Evolutionary conservation across 2,888 invertebrate genomes (phyloP), one percentile per base, ranked within the genome.

Genomic region (Epiperipatus broadwayi): DNA sequence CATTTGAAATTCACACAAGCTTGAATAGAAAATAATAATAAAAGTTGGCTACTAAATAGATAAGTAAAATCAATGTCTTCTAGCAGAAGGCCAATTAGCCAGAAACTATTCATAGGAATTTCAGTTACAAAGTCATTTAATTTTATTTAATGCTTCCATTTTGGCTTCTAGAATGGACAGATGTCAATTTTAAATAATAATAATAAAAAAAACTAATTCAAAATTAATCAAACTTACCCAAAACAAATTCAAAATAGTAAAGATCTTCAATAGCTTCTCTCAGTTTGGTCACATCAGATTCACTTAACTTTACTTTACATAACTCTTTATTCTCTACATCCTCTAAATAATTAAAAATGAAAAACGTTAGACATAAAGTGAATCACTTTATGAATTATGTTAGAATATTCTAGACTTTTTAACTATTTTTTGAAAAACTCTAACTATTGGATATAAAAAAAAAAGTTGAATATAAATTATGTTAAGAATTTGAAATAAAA

Each of bases 241-340:
- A 47, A 31, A 63, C 58, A 53, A 65, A 62, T 46, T 66, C 65
- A 50, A 64, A 65, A 49, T 65, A 66, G 50, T 65, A 66, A 5
- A 63, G 53, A 47, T 64, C 64, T 50, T 65, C 65, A 21, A 66
- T 61, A 14, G 65, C 63, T 43, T 56, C 56, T 28, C 53, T 50
- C 8, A 66, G 46, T 14, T 53, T 46, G n/a, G 52, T 47, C 7
- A 64, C 42, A 36, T 65, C 64, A 7, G 49, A 48, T n/a, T 55
- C 53, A 3, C 48, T 44, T 25, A 61, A 52, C 5, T 44, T 49
- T 19, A 58, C 50, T 30, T 52, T 56, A 48, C 65, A 66, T 19
- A 66, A 48, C 39, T 55, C 54, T 35, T 53, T 52, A 39, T 56
- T 55, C 12, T 53, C 51, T 3, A 52, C 47, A 44, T 58, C 49